Evolutionary conservation across 2,888 invertebrate species (phyloP).

Genomic region (Dolichomitus sp.): DNA sequence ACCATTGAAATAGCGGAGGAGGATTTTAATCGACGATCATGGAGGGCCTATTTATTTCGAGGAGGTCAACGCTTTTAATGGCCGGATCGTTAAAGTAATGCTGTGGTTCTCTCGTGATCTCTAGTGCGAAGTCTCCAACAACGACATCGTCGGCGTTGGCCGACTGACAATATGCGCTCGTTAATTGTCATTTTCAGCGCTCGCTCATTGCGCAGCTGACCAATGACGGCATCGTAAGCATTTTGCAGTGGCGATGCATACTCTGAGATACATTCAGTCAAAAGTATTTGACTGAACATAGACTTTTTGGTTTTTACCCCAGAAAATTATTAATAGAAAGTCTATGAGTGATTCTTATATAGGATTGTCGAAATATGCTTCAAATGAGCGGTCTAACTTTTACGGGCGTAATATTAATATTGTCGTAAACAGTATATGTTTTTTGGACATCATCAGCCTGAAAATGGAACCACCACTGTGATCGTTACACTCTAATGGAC

Average conservation of each 20-base stretch:
- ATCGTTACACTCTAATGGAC: too few species aligned
- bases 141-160: slow-evolving; percentile 39
- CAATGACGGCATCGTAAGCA: slow-evolving; percentile 22
- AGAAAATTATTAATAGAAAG: background rate
- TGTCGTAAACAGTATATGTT: too few species aligned
- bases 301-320: slow-evolving; percentile 36
- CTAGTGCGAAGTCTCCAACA: slow-evolving; percentile 28
- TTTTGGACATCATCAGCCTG: too few species aligned
- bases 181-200: slow-evolving; percentile 73
- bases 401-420: too few species aligned
- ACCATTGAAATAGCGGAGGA: slow-evolving; percentile 40
- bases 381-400: too few species aligned
- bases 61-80: slow-evolving; percentile 69
- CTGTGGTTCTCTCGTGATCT: slow-evolving; percentile 34
- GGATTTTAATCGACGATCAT: slow-evolving; percentile 63
- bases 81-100: slow-evolving; percentile 68
- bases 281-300: too few species aligned
- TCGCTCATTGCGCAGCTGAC: slow-evolving; percentile 12
- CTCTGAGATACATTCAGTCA: slow-evolving; percentile 59
- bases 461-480: too few species aligned
- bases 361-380: background rate
- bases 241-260: slow-evolving; percentile 18
- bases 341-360: too few species aligned
- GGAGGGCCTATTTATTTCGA: slow-evolving; percentile 52
- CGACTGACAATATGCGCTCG: slow-evolving; percentile 62